A percentile compares a stretch with the other conserved stretches of the same genome.
phyloP scores from a whole-genome alignment of 2,888 invertebrate species.

The Cephus spinipes region DNA sequence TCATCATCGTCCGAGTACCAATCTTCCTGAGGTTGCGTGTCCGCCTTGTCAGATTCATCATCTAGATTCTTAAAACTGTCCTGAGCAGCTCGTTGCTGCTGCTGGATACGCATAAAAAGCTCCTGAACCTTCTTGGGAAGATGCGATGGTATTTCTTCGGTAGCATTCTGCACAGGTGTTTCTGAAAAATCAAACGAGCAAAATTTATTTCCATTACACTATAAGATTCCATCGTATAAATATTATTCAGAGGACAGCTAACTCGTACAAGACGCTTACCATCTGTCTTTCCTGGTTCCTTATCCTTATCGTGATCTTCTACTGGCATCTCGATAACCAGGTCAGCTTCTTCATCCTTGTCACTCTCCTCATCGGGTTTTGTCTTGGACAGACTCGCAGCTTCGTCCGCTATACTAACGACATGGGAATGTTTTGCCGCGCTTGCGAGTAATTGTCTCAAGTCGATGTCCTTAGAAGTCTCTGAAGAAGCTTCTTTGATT shows the following conservation, averaged over 20 bases:
- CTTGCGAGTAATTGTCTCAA: slow-evolving; percentile 61
- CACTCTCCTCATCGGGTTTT: slow-evolving; percentile 61
- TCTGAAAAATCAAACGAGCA: slow-evolving; percentile 9
- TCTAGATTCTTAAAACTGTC: slow-evolving; percentile 66
- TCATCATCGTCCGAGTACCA: slow-evolving; percentile 89
- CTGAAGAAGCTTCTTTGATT: slow-evolving; percentile 32
- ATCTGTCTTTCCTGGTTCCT: slow-evolving; percentile 24
- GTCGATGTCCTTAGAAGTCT: slow-evolving; percentile 64
- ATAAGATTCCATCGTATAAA: slow-evolving; percentile 8
- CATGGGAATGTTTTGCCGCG: slow-evolving; percentile 46
- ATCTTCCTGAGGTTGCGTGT: slow-evolving; percentile 67
- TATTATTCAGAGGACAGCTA: background rate
- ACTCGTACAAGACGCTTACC: slow-evolving; percentile 22
- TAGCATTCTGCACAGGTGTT: background rate
- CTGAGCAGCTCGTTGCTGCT: slow-evolving; percentile 70
- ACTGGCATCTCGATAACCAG: slow-evolving; percentile 60
- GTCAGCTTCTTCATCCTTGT: slow-evolving; percentile 61
- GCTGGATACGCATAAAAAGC: slow-evolving; percentile 75
- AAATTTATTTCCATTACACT: background rate
- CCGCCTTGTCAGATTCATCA: slow-evolving; percentile 51
- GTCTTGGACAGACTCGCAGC: slow-evolving; percentile 52
- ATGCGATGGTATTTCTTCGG: slow-evolving; percentile 66
- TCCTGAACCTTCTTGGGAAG: slow-evolving; percentile 77
- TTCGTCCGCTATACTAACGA: slow-evolving; percentile 56
- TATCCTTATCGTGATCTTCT: slow-evolving; percentile 54